Percentiles rank a stretch among this genome's conserved stretches.
phyloP scores from a whole-genome alignment of 2,113 vertebrate species.

The Stomatorhinus ivindoensis region DNA sequence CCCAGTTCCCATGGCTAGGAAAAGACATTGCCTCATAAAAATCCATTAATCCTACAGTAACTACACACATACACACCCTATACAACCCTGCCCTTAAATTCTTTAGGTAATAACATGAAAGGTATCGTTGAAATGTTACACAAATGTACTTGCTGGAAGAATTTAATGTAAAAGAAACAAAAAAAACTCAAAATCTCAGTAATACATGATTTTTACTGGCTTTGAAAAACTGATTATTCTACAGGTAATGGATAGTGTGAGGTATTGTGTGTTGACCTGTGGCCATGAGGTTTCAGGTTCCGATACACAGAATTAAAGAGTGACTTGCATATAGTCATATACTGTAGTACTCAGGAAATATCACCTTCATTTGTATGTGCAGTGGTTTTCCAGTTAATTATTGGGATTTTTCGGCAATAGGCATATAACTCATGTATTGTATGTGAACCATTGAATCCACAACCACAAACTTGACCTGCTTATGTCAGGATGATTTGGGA shows the following conservation, averaged over 20 bases:
- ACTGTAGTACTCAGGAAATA: not conserved
- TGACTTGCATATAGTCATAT: not conserved
- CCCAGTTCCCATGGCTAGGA: not conserved
- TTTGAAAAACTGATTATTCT: not conserved
- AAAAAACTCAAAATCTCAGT: not conserved
- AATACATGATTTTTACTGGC: no score
- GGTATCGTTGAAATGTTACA: not conserved
- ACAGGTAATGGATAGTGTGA: not conserved
- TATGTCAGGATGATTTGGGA: not conserved
- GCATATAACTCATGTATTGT: not conserved
- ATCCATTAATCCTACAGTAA: not conserved
- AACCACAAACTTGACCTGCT: not conserved
- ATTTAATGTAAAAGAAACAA: not conserved
- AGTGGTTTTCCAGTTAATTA: not conserved
- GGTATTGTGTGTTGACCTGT: no score
- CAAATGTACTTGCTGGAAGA: not conserved
- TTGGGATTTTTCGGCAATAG: not conserved
- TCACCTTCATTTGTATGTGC: not conserved
- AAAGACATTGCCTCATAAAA: not conserved
- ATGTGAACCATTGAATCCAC: not conserved
- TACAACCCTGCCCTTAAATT: not conserved
- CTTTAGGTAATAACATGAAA: not conserved
- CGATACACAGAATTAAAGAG: not conserved
- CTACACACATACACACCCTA: not conserved
- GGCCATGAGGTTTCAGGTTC: no score